Conservation (phyloP, 2,797 vertebrate genomes). For the Botia almorhae region DNA sequence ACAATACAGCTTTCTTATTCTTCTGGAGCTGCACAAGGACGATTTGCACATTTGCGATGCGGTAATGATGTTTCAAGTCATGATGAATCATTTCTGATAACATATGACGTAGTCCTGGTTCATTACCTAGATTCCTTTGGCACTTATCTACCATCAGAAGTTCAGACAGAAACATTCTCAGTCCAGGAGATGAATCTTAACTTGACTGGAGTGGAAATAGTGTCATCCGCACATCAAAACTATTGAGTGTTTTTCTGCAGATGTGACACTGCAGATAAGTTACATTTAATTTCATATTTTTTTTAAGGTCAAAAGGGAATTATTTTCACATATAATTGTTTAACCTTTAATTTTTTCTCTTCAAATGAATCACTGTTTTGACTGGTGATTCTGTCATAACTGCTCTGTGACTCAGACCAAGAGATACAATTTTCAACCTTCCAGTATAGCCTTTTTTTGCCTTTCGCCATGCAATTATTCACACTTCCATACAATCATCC, state of each 20-base stretch:
- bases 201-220: conserved; percentile 1
- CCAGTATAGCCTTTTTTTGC: background rate
- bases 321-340: background rate
- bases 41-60: background rate
- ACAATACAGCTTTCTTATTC: background rate
- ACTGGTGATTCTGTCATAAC: background rate
- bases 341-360: background rate
- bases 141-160: conserved; percentile 17
- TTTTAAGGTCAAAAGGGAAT: conserved; percentile 4
- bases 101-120: conserved; percentile 2
- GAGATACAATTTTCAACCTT: conserved; percentile 18
- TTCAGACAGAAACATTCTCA: conserved; percentile 10
- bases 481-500: conserved; percentile 13
- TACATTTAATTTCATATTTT: background rate
- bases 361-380: conserved; percentile 10
- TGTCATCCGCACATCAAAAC: background rate
- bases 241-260: background rate
- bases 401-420: background rate
- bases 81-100: conserved; percentile 18
- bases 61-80: background rate
- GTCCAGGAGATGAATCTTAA: background rate
- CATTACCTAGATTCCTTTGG: conserved; percentile 6
- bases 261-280: background rate
- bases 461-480: conserved; percentile 8
- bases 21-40: background rate